Evolutionary conservation across 2,888 invertebrate genomes (phyloP).

Genomic region (Hirtodrosophila duncani): DNA sequence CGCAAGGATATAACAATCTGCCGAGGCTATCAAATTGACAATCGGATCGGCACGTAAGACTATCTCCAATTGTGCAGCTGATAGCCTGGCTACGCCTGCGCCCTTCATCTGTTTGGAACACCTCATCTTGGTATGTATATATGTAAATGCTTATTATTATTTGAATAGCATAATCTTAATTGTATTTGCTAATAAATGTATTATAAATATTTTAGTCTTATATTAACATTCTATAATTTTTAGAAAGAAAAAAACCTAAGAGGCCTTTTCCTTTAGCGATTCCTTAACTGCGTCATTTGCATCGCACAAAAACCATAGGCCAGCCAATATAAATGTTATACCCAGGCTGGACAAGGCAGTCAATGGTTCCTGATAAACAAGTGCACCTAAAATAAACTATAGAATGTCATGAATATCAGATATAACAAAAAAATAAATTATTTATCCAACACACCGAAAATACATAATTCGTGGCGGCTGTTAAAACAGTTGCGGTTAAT

Average conservation of each 20-base stretch:
- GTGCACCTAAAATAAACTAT: constrained; percentile 84
- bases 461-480: constrained; percentile 82
- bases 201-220: too few species aligned
- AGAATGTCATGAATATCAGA: not conserved
- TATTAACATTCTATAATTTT: too few species aligned
- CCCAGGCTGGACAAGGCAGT: constrained; percentile 86
- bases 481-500: constrained; percentile 81
- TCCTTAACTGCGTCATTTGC: constrained; percentile 12
- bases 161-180: too few species aligned
- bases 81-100: too few species aligned
- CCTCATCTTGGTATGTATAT: too few species aligned
- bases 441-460: constrained; percentile 79
- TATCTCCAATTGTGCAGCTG: too few species aligned
- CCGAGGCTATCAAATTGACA: too few species aligned
- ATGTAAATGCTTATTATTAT: constrained; percentile 19
- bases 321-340: constrained; percentile 83
- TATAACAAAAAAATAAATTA: not conserved
- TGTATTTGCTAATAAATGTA: too few species aligned
- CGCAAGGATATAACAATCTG: too few species aligned
- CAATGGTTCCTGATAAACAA: constrained; percentile 85
- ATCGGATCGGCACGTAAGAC: too few species aligned
- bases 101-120: too few species aligned
- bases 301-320: constrained; percentile 83
- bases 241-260: too few species aligned
- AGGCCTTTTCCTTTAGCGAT: not conserved